Evolutionary conservation across 2,113 vertebrate genomes (phyloP).

Genomic region (Galbula dea): DNA sequence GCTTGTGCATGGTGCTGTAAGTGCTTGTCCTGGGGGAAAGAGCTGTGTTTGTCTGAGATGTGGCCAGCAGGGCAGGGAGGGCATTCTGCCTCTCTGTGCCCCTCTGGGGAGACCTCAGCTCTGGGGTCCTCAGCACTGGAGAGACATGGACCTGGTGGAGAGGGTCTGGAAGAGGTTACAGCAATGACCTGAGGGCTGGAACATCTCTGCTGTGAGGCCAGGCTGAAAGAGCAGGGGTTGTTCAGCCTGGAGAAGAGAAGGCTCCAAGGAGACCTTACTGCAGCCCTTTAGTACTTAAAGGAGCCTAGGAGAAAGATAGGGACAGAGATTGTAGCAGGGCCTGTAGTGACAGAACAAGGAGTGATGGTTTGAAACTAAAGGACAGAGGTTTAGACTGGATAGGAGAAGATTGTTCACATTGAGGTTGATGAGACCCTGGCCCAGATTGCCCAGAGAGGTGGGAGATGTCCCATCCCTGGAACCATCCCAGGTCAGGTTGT

Average conservation of each 20-base stretch:
- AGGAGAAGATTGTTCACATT: too few species aligned
- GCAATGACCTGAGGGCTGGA: not conserved
- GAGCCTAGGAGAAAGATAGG: not conserved
- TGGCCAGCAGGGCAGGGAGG: not conserved
- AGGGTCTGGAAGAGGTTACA: not conserved
- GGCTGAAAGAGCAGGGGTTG: not conserved
- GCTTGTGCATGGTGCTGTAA: not conserved
- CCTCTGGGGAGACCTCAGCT: not conserved
- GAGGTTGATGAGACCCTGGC: too few species aligned
- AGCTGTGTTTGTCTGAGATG: fast-evolving
- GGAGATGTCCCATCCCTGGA: not conserved
- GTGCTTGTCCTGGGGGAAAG: not conserved
- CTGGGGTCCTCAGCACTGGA: not conserved
- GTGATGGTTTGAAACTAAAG: not conserved
- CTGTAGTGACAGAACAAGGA: not conserved
- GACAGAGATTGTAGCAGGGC: not conserved
- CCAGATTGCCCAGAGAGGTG: too few species aligned
- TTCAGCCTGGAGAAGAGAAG: not conserved
- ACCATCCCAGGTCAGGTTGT: not conserved
- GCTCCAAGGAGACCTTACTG: not conserved
- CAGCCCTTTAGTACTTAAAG: not conserved
- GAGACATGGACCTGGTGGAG: not conserved
- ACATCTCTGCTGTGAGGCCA: not conserved
- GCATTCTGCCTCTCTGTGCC: not conserved
- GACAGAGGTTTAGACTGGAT: too few species aligned